Evolutionary conservation across 1,140 invertebrate species (phyloP).

Genomic region (Scaptomyza montana): DNA sequence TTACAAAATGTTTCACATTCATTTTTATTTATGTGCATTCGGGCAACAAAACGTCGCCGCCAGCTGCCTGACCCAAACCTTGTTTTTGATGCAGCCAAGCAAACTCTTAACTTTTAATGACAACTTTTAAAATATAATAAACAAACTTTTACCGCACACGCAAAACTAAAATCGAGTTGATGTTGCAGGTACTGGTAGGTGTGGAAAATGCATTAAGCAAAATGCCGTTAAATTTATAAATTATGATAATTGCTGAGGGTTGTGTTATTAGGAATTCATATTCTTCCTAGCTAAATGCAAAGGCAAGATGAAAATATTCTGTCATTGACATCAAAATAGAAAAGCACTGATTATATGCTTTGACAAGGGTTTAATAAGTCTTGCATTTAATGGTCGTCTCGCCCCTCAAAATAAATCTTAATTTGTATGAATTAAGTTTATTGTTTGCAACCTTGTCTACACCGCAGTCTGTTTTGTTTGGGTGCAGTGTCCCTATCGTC

Average conservation of each 20-base stretch:
- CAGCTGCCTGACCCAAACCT: constrained; percentile 30
- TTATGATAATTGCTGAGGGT: constrained; percentile 56
- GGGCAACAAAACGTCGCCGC: constrained; percentile 5
- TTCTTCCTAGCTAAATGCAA: neutral
- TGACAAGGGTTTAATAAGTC: too few relatives aligned
- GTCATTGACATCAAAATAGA: constrained; percentile 1
- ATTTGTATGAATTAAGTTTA: neutral
- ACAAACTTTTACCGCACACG: constrained; percentile 25
- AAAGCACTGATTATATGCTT: too few relatives aligned
- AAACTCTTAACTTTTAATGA: constrained; percentile 47
- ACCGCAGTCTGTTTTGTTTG: constrained; percentile 3
- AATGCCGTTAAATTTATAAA: constrained; percentile 34
- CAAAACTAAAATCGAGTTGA: constrained; percentile 22
- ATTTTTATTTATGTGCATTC: constrained; percentile 44
- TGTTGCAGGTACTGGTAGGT: neutral
- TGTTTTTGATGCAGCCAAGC: neutral
- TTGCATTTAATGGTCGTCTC: too few relatives aligned
- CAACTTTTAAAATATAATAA: constrained; percentile 19
- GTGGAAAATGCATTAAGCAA: constrained; percentile 25
- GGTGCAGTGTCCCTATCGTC: constrained; percentile 22
- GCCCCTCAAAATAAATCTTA: neutral
- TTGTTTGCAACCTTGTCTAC: constrained; percentile 27
- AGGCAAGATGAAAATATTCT: constrained; percentile 9
- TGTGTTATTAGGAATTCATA: constrained; percentile 31
- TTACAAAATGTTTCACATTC: constrained; percentile 25